Base-by-base conservation (phyloP, 2,888 invertebrate species). In the Volucella inanis region DNA sequence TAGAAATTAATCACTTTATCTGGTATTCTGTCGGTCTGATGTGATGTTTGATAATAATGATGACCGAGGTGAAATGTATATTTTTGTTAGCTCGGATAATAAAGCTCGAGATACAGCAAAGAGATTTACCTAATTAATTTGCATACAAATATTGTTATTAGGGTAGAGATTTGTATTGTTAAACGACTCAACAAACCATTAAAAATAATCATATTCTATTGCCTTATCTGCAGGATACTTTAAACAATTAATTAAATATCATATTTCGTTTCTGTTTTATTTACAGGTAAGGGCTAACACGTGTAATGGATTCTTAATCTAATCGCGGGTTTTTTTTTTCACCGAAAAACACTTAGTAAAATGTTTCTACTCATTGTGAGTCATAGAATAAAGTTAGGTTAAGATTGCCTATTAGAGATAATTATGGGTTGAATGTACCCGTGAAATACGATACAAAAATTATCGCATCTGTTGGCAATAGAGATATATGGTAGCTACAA, bases 1-100 rank as follows among this genome's bases (percentile, higher is more conserved):
- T 39, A 45, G 67, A 64, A 81, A 85, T 81, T 85, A 81, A 85
- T 85, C 81, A 85, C 76, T 67, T 62, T 80, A 76, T 71, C 76
- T 85, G 59, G 67, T 62, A 71, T 31, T 71, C 22, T 71, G 61
- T 80, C 68, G 79, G 31, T 41, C 6, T 31, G 45, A 14, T 68
- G 83, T 72, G 4, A 31, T 31, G 31, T 31, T 31, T 79, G 64
- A 84, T 80, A 68, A 79, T 79, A 64, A 68, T 70, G 80, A 85
- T 71, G 80, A 57, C 61, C 70, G 8, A 4, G 74, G 45, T 65
- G 45, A 57, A 85, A 81, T 47, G 67, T 84, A 67, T 76, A 61
- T 80, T 80, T 71, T 57, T 50, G 14, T 76, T 41, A 38, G 15
- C 31, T 10, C 47, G 39, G 22, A 39, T n/a, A 14, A 61, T 31